Percentiles rank a stretch among this genome's conserved stretches.
Evolutionary conservation across 2,888 invertebrate species (phyloP).

Genomic region (Stenchaetothrips biformis): DNA sequence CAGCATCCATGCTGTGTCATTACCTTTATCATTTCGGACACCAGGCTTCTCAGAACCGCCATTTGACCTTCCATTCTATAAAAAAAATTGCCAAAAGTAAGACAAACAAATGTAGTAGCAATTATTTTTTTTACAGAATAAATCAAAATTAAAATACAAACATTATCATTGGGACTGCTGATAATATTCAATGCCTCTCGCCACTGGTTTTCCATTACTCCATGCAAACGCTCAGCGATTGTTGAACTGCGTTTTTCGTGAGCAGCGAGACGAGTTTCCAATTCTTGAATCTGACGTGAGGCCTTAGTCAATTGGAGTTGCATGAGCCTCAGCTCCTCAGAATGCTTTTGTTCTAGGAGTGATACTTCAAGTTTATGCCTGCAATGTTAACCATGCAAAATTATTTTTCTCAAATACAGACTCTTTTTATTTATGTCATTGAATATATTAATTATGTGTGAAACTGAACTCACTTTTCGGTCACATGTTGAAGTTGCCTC

Average conservation of each 20-base stretch:
- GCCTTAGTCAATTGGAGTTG: constrained; percentile 60
- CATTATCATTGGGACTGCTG: constrained; percentile 41
- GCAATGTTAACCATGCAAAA: constrained; percentile 36
- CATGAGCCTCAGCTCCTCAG: constrained; percentile 68
- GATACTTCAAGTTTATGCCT: constrained; percentile 71
- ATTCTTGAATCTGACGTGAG: constrained; percentile 59
- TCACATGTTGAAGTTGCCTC: constrained; percentile 64
- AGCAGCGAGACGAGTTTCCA: constrained; percentile 53
- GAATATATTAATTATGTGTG: not conserved
- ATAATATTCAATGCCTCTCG: constrained; percentile 68
- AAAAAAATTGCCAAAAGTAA: not conserved
- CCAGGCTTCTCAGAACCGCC: not conserved
- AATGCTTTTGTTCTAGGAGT: constrained; percentile 71
- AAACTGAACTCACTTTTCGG: constrained; percentile 53
- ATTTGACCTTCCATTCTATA: constrained; percentile 37
- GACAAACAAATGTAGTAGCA: not conserved
- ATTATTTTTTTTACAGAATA: no score
- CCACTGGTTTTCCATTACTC: constrained; percentile 77
- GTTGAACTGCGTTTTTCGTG: constrained; percentile 55
- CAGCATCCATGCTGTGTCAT: not conserved
- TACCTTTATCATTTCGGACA: not conserved
- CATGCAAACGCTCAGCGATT: constrained; percentile 68
- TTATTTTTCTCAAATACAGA: not conserved
- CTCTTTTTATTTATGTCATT: constrained; percentile 25
- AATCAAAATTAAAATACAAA: not conserved